These are phyloP conservation scores for Harpalus rubripes DNA, from an alignment of 2,888 invertebrate species.

Conservation along the genomic window DNA sequence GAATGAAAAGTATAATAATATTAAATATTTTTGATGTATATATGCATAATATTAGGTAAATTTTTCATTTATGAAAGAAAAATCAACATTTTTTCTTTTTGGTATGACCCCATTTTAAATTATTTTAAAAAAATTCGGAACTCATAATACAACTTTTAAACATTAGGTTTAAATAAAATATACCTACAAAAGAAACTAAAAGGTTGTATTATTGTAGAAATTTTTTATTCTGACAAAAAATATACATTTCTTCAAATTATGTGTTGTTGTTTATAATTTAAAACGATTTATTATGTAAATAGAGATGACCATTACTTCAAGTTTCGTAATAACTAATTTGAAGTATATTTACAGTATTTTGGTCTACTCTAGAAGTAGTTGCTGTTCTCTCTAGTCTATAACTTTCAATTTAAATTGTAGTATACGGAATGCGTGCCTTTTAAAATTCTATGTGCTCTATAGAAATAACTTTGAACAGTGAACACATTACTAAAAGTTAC, in stretches of 20 bases:
- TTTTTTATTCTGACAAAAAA: neutral
- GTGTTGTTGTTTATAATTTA: slow-evolving; percentile 25
- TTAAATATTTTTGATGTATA: too few species aligned
- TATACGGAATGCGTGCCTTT: slow-evolving; percentile 37
- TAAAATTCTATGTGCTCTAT: neutral
- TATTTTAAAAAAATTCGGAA: too few species aligned
- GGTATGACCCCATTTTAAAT: too few species aligned
- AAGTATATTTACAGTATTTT: slow-evolving; percentile 16
- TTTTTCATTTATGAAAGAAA: too few species aligned
- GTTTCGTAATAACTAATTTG: neutral
- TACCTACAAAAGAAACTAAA: too few species aligned
- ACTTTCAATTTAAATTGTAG: slow-evolving; percentile 24
- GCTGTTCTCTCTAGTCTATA: slow-evolving; percentile 60
- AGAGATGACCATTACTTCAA: slow-evolving; percentile 5
- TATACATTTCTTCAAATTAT: neutral
- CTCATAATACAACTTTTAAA: too few species aligned
- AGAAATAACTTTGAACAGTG: neutral
- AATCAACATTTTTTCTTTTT: too few species aligned
- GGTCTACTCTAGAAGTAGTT: slow-evolving; percentile 32
- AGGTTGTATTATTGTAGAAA: too few species aligned
- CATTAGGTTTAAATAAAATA: too few species aligned
- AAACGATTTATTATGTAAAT: neutral
- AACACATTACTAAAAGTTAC: neutral
- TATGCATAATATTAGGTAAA: too few species aligned
- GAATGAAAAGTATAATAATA: too few species aligned